Evolutionary conservation across 2,113 vertebrate species (phyloP), one percentile per base, ranked within the genome.

Genomic region (Protomyctophum bolini): DNA sequence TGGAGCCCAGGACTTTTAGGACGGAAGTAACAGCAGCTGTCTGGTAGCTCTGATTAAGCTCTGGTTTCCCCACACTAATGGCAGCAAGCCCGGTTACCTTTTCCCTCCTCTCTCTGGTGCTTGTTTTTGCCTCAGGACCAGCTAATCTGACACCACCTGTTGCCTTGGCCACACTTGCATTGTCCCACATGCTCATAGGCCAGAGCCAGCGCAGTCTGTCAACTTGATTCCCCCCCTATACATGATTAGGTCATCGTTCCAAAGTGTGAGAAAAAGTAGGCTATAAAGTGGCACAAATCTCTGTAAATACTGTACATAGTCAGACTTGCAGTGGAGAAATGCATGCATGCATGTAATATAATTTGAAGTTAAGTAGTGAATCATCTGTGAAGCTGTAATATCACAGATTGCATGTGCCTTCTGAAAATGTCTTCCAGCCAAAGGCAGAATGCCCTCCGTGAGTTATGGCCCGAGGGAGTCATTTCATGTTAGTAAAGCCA

Each of bases 131-230:
- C 77, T 82, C 77, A 82, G 75, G 77, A 87, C 77, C 83, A 71
- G 68, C 83, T 86, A 85, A 89, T 91, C 83, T 80, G 77, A 87
- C 78, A 77, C 77, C 90, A 90, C 90, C 89, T 90, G 91, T 91
- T 89, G 81, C 72, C 75, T 88, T 87, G 82, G 87, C 82, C 73
- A 9, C 65, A 11, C 65, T 87, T 46, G 6, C 45, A 78, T 29
- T 72, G 86, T 82, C 77, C 82, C 79, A 75, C 70, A 83, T 77
- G 82, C 76, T 82, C 50, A 58, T 57, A 28, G 71, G 68, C 83
- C 84, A 85, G 74, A 85, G 48, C 63, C 50, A 73, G 21, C 67
- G 73, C 80, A 63, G 67, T 60, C 82, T 70, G 80, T 79, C 75
- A 76, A 66, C 70, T 49, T 56, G 0, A 41, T 9, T 1, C 33